Conservation (phyloP, 2,113 vertebrate genomes). For the Peromyscus maniculatus region DNA sequence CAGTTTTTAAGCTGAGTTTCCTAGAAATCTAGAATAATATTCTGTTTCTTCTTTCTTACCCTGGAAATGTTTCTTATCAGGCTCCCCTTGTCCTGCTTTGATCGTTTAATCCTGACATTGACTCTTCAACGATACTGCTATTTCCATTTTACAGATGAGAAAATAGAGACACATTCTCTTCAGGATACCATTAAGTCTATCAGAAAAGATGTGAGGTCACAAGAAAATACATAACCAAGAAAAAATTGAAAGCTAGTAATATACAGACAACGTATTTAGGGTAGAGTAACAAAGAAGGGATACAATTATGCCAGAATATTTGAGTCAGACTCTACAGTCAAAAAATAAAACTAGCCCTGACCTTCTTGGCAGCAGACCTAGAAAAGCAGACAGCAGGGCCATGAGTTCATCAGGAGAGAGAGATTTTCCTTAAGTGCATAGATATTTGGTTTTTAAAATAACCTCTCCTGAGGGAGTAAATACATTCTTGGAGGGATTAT, state of each 20-base stretch:
- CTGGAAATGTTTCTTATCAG: not conserved
- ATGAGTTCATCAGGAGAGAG: constrained; percentile 51
- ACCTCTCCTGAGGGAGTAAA: constrained; percentile 69
- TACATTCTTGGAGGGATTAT: constrained; percentile 59
- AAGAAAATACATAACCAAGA: not conserved
- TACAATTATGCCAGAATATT: constrained; percentile 39
- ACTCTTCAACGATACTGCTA: not conserved
- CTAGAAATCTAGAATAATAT: not conserved
- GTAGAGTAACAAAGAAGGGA: not conserved
- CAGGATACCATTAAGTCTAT: not conserved
- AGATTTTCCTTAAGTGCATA: constrained; percentile 70
- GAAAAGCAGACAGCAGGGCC: constrained; percentile 52
- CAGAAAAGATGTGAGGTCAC: not conserved
- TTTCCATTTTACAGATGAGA: not conserved
- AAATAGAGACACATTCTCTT: not conserved
- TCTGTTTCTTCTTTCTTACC: not conserved
- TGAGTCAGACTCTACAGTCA: constrained; percentile 23
- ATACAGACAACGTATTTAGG: not conserved
- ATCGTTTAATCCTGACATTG: not conserved
- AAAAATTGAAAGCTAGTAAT: not conserved
- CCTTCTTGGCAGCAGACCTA: constrained; percentile 46
- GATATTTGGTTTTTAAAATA: constrained; percentile 79
- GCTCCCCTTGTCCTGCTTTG: not conserved
- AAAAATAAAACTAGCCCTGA: constrained; percentile 29
- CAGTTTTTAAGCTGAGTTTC: not conserved